These are phyloP conservation scores for Atlantisia rogersi DNA, from an alignment of 2,113 vertebrate genomes.

Conservation along the genomic window DNA sequence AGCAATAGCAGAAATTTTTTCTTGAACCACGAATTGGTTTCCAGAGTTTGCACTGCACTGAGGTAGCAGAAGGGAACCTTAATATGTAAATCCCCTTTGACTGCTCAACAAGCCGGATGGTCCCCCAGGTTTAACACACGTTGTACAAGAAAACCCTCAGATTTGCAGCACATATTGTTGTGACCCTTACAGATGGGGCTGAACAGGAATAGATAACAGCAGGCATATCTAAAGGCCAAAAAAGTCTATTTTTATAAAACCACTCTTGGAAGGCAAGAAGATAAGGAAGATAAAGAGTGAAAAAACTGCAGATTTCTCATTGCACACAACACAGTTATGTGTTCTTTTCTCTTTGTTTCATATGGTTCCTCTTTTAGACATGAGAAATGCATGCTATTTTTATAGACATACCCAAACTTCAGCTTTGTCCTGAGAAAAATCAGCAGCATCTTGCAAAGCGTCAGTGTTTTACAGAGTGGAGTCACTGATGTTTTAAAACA, in stretches of 20 bases:
- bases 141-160: neutral
- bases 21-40: neutral
- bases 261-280: neutral
- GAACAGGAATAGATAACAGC: neutral
- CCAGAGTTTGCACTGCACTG: neutral
- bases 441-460: neutral
- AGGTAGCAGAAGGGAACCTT: neutral
- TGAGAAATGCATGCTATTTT: neutral
- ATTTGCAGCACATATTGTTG: neutral
- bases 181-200: neutral
- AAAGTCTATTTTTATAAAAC: neutral
- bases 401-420: neutral
- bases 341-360: neutral
- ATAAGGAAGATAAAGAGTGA: neutral
- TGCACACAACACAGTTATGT: neutral
- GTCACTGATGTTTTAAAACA: neutral
- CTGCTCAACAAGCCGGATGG: neutral
- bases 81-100: neutral
- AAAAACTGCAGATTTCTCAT: neutral
- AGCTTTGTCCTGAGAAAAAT: neutral
- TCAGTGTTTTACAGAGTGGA: neutral
- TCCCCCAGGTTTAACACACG: neutral
- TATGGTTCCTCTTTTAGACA: neutral
- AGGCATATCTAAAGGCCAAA: neutral
- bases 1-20: neutral